Evolutionary conservation across 1,140 invertebrate species (phyloP).

Genomic region (Apis dorsata): DNA sequence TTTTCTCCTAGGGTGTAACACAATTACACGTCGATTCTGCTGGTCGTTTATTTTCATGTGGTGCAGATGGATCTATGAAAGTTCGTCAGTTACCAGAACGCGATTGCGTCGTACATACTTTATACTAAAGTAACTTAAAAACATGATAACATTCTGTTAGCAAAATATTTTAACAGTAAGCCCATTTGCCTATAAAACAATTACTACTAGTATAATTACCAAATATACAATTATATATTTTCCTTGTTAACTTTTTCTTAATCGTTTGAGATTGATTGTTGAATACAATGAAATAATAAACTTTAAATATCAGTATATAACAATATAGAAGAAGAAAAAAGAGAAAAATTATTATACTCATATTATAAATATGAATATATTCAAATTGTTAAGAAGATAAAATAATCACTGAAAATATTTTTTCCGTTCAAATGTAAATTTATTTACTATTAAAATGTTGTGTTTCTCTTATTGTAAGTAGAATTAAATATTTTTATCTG

Average conservation of each 20-base stretch:
- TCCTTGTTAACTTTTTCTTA: constrained; percentile 1
- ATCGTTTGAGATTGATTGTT: no score
- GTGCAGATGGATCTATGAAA: constrained; percentile 99
- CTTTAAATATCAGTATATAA: neutral
- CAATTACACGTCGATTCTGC: constrained; percentile 94
- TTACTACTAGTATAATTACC: neutral
- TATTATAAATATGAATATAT: constrained; percentile 6
- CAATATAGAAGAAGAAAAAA: neutral
- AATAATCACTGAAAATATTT: neutral
- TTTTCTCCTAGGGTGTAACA: constrained; percentile 87
- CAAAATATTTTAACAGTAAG: neutral
- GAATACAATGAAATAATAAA: neutral
- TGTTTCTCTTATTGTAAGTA: neutral
- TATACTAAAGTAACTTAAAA: constrained; percentile 70
- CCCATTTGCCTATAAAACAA: neutral
- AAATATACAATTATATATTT: neutral
- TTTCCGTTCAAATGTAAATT: neutral
- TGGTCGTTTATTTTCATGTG: constrained; percentile 96
- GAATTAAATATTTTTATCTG: neutral
- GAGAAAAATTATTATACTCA: neutral
- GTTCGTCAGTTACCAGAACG: constrained; percentile 92
- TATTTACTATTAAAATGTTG: neutral
- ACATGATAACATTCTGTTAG: neutral
- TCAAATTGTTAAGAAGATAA: neutral
- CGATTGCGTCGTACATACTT: constrained; percentile 80